Base-by-base conservation (phyloP, 1,140 invertebrate genomes). In the Caenorhabditis latens region DNA sequence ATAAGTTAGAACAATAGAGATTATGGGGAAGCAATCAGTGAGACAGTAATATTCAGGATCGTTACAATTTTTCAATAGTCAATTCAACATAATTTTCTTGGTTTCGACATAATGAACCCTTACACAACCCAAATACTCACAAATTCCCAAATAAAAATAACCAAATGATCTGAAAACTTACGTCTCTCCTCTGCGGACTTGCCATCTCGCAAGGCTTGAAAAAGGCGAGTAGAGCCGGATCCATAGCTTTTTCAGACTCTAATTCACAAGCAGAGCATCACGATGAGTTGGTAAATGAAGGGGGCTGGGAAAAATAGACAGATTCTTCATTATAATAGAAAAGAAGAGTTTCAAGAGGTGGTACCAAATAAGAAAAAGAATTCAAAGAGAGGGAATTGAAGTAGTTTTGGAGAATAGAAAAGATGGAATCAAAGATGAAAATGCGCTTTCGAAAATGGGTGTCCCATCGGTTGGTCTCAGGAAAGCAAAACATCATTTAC, bases 181-280 rank as follows among this genome's bases (percentile, higher is more conserved):
- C 71, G 46, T 79, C 71, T 79, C 71, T 48, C 46, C 71, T 48
- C 46, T 79, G 71, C 7, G 71, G 71, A 50, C 71, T 79, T 42
- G 71, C 71, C 71, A 79, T 79, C 24, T 79, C 71, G 46, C 13
- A 13, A 24, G 71, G 71, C 14, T 79, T 79, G 71, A 79, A 79
- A 79, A 79, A 79, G 21, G 71, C 71, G 14, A 79, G 71, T 53
- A 79, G 71, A 53, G 71, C 71, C 14, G 71, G 71, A 79, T 79
- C 71, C 71, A 79, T 79, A 3, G 2, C 32, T 32, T 32, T 32
- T 32, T 32, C 32, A 32, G 32, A 32, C 32, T 32, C 32, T 32
- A 32, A 1, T 32, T 32, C 32, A 32, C 32, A 32, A 32, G 32
- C 32, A 32, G 32, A 32, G 32, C 32, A 32, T 32, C 32, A 32